A percentile compares a stretch with the other conserved stretches of the same genome.
Conservation (phyloP, 2,888 invertebrate genomes). For the Nomada ruficornis region DNA sequence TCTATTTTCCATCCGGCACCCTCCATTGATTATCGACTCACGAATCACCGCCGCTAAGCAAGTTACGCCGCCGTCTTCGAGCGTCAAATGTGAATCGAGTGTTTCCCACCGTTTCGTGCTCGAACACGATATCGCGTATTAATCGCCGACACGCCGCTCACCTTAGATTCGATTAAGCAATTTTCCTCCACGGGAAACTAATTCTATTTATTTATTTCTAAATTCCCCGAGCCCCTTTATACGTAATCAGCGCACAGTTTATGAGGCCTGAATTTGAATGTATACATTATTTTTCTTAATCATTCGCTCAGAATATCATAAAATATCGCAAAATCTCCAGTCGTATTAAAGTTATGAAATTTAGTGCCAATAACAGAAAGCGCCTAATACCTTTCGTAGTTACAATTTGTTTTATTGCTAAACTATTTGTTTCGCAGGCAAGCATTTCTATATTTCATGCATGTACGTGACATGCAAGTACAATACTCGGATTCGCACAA, state of each 20-base stretch:
- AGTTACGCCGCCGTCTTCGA: constrained; percentile 60
- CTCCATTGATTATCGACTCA: constrained; percentile 72
- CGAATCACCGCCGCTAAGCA: constrained; percentile 63
- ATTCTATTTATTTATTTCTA: not conserved
- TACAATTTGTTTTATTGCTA: no score
- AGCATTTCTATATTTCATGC: no score
- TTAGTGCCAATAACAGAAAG: no score
- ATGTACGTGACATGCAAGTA: not conserved
- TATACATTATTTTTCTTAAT: no score
- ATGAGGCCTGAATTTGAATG: no score
- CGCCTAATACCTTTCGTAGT: no score
- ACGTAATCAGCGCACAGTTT: not conserved
- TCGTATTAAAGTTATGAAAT: no score
- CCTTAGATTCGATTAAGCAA: constrained; percentile 21
- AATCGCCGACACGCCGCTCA: constrained; percentile 20
- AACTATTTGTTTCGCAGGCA: no score
- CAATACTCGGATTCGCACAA: constrained; percentile 7
- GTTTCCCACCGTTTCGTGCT: constrained; percentile 45
- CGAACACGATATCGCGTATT: constrained; percentile 37
- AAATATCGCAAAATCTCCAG: no score
- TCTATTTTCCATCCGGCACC: constrained; percentile 64
- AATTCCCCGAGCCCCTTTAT: not conserved
- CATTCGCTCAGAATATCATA: no score
- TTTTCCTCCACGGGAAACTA: not conserved
- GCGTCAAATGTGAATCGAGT: constrained; percentile 62